phyloP scores from a whole-genome alignment of 2,888 invertebrate genomes.

The Habroteleia sp. region DNA sequence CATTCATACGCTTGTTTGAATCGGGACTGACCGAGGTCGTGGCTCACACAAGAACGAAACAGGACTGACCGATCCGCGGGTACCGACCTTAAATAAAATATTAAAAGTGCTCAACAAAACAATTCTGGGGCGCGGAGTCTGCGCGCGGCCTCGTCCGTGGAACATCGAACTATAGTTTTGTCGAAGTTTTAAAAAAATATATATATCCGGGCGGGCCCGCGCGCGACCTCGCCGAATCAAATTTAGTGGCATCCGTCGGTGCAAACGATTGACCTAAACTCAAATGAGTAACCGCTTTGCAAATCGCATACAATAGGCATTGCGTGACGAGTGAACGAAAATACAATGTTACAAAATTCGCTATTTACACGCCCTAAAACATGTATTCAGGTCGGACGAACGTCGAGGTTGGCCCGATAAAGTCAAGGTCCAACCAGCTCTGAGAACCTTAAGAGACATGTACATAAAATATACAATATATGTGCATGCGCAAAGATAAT shows the following conservation, averaged over 20 bases:
- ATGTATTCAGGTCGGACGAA: constrained; percentile 64
- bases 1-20: too few relatives aligned
- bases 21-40: constrained; percentile 31
- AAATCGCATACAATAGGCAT: constrained; percentile 39
- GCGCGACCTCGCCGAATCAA: constrained; percentile 8
- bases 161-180: constrained; percentile 54
- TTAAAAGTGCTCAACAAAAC: constrained; percentile 55
- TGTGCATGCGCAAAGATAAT: constrained; percentile 32
- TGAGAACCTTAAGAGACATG: constrained; percentile 52
- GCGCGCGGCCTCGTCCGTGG: too few relatives aligned
- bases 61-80: too few relatives aligned
- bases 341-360: constrained; percentile 70
- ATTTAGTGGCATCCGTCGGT: constrained; percentile 18
- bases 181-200: constrained; percentile 59
- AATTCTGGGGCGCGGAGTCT: too few relatives aligned
- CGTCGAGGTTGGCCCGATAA: constrained; percentile 29
- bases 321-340: constrained; percentile 40
- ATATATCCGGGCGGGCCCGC: constrained; percentile 32
- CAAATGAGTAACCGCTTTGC: too few relatives aligned
- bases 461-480: constrained; percentile 63
- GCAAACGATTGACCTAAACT: constrained; percentile 5
- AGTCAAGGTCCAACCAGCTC: too few relatives aligned
- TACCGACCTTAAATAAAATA: constrained; percentile 48
- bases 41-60: too few relatives aligned
- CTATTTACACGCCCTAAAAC: constrained; percentile 70